Base-by-base conservation (phyloP, 2,797 vertebrate species). In the Sebastes baramenuke region DNA sequence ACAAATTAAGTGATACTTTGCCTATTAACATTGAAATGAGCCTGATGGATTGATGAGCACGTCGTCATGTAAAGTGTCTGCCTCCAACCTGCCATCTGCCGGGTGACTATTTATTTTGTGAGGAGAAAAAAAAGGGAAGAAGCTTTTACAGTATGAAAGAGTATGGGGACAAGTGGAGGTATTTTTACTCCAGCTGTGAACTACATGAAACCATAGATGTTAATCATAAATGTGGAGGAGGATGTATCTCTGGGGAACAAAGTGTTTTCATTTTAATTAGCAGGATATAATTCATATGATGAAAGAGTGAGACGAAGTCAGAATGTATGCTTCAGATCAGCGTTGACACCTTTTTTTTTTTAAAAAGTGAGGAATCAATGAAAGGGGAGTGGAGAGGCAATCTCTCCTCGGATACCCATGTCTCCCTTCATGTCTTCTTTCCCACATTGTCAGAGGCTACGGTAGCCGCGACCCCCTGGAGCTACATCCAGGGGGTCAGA, bases 31-130 rank as follows among this genome's bases (percentile, higher is more conserved):
- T 79, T 87, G 75, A 85, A 87, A 90, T 78, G 75, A 85, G 86
- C 77, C 86, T 80, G 69, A 88, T 89, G 86, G 89, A 91, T 86
- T 90, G 91, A 92, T 80, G 84, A 90, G 85, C 74, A 83, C 20
- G 70, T 72, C 27, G 32, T 79, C 61, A 56, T 67, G 80, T 88
- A 69, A 88, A 87, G 81, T 88, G 86, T 84, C 82, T 84, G 78
- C 80, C 86, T 81, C 79, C 85, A 86, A 88, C 80, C 87, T 88
- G 81, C 92, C 90, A 93, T 93, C 92, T 93, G 92, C 72, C 30
- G 72, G 86, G 66, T 49, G 52, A 77, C 70, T 18, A 58, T 82
- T 89, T 82, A 72, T 89, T 79, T 79, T 69, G 61, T 24, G 13
- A 49, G 52, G 34, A 69, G 61, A 11, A 49, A 20, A 22, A 42